These are phyloP conservation scores for Noctua janthe DNA, from an alignment of 2,888 invertebrate genomes.

Conservation along the genomic window DNA sequence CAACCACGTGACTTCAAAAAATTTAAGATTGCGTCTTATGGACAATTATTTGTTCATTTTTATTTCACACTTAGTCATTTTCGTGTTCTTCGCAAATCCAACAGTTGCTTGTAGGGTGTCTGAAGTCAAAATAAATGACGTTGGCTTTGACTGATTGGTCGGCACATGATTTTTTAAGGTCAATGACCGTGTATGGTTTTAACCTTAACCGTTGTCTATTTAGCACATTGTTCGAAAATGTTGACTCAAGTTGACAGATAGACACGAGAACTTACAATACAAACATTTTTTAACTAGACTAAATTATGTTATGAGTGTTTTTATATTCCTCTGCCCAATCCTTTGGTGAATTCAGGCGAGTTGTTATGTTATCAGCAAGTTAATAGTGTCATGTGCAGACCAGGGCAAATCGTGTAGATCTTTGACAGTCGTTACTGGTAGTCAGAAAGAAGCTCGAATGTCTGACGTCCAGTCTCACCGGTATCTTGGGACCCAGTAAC, in stretches of 20 bases:
- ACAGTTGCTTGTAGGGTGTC: constrained; percentile 7
- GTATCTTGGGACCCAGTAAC: background rate
- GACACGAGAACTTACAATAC: background rate
- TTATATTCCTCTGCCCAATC: background rate
- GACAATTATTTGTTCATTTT: constrained; percentile 22
- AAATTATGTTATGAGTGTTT: background rate
- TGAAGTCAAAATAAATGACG: constrained; percentile 31
- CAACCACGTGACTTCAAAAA: constrained; percentile 37
- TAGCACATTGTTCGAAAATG: constrained; percentile 40
- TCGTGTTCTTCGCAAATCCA: background rate
- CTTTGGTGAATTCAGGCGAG: background rate
- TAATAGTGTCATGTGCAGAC: background rate
- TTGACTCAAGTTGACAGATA: background rate
- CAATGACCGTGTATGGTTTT: constrained; percentile 27
- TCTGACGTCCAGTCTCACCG: background rate
- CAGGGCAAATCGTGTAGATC: background rate
- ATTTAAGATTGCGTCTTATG: constrained; percentile 34
- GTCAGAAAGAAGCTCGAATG: background rate
- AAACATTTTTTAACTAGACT: background rate
- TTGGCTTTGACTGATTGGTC: background rate
- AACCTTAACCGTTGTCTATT: constrained; percentile 20
- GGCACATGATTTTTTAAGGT: constrained; percentile 29
- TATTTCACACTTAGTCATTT: constrained; percentile 17
- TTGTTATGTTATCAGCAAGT: background rate
- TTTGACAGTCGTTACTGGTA: background rate